Evolutionary conservation across 2,888 invertebrate genomes (phyloP).

Genomic region (Uropetala carovei): DNA sequence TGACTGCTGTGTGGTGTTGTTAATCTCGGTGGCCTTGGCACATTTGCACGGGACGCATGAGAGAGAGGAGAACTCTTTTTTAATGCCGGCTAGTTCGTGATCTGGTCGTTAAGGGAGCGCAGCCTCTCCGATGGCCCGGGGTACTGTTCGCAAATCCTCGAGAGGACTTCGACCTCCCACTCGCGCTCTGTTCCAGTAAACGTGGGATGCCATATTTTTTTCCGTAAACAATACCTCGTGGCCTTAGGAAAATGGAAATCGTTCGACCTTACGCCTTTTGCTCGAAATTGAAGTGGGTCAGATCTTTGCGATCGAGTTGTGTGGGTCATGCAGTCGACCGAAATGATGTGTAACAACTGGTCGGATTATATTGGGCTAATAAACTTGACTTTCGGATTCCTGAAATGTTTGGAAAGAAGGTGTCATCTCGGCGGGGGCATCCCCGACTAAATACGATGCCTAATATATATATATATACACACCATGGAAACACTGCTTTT

Average conservation of each 20-base stretch:
- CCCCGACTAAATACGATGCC: neutral
- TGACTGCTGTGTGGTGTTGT: neutral
- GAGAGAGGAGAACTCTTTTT: neutral
- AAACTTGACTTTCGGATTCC: constrained; percentile 29
- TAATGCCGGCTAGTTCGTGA: neutral
- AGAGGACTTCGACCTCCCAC: neutral
- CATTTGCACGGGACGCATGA: neutral
- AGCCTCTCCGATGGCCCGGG: neutral
- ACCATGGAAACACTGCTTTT: no score
- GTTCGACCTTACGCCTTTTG: constrained; percentile 2
- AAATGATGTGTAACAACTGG: neutral
- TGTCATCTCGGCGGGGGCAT: neutral
- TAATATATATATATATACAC: no score
- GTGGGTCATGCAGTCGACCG: neutral
- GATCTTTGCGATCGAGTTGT: neutral
- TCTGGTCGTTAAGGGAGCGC: neutral
- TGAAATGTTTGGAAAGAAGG: neutral
- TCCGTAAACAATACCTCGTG: neutral
- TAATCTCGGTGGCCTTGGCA: constrained; percentile 9
- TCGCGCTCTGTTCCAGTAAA: neutral
- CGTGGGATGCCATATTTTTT: neutral
- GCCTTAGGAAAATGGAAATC: neutral
- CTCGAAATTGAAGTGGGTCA: constrained; percentile 4
- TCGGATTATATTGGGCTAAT: neutral
- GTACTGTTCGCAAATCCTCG: neutral